phyloP scores from a whole-genome alignment of 1,140 invertebrate species.

The Bombyx mandarina region DNA sequence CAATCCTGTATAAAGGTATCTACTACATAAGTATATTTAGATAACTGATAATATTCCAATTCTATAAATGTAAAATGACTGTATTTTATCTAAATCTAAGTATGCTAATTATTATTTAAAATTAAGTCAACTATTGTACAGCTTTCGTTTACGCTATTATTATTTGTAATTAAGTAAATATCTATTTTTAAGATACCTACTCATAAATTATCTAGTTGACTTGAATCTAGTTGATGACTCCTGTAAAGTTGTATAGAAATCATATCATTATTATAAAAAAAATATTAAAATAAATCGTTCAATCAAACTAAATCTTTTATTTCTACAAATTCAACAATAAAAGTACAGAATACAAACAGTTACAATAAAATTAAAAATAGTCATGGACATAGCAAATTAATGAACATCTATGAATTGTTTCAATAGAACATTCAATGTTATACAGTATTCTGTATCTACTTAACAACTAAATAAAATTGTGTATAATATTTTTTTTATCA shows the following conservation, averaged over 20 bases:
- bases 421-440: too few relatives aligned
- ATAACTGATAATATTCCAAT: constrained; percentile 42
- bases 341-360: too few relatives aligned
- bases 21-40: constrained; percentile 5
- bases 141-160: constrained; percentile 47
- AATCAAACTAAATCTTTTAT: constrained; percentile 42
- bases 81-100: constrained; percentile 57
- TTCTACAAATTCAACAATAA: constrained; percentile 8
- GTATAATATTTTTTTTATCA: neutral
- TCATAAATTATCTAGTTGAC: constrained; percentile 56
- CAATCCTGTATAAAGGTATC: constrained; percentile 17
- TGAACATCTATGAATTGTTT: too few relatives aligned
- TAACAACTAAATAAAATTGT: too few relatives aligned
- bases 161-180: constrained; percentile 53
- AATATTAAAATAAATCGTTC: constrained; percentile 67
- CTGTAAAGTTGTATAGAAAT: constrained; percentile 68
- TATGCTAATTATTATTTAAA: constrained; percentile 33
- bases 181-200: constrained; percentile 58
- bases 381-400: too few relatives aligned
- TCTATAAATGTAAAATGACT: constrained; percentile 42
- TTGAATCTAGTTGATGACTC: constrained; percentile 60
- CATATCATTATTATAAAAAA: constrained; percentile 68
- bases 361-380: too few relatives aligned
- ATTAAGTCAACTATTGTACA: constrained; percentile 53
- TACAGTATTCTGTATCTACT: too few relatives aligned